Percentiles rank a stretch among this genome's conserved stretches.
Conservation (phyloP, 2,113 vertebrate species). For the Hippoglossus stenolepis region DNA sequence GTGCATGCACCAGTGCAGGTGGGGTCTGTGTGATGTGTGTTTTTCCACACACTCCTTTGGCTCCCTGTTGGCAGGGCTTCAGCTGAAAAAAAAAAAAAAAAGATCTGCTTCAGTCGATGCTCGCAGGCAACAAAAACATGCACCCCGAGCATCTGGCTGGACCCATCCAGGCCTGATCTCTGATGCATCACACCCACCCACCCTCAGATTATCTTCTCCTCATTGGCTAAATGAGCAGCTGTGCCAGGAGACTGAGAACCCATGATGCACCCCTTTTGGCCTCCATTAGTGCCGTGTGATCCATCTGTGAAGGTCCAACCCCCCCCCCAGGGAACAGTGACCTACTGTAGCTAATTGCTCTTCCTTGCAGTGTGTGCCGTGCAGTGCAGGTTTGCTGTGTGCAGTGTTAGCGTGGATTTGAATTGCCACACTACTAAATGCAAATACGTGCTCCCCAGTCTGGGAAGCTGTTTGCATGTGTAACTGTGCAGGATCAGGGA, state of each 20-base stretch:
- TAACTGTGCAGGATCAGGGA: constrained; percentile 56
- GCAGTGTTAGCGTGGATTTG: constrained; percentile 54
- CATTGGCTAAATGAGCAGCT: constrained; percentile 76
- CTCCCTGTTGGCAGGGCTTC: constrained; percentile 4
- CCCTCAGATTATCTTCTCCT: constrained; percentile 41
- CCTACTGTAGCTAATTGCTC: constrained; percentile 69
- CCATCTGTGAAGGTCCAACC: constrained; percentile 67
- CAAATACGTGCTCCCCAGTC: constrained; percentile 54
- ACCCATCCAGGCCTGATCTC: constrained; percentile 57
- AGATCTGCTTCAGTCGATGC: neutral
- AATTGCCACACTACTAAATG: constrained; percentile 54
- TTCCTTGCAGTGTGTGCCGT: constrained; percentile 49
- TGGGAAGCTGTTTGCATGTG: constrained; percentile 57
- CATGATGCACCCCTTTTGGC: constrained; percentile 69
- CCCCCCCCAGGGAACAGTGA: constrained; percentile 58
- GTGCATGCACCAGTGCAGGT: constrained; percentile 28
- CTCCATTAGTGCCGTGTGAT: constrained; percentile 74
- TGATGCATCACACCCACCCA: constrained; percentile 24
- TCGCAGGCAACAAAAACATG: constrained; percentile 25
- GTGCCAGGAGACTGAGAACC: constrained; percentile 69
- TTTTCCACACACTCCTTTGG: neutral
- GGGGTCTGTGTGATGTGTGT: constrained; percentile 12
- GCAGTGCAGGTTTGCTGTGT: constrained; percentile 27
- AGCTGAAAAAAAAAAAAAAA: neutral
- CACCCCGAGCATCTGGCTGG: constrained; percentile 55